Conservation (phyloP, 2,888 invertebrate species). For the Synergus gifuensis region DNA sequence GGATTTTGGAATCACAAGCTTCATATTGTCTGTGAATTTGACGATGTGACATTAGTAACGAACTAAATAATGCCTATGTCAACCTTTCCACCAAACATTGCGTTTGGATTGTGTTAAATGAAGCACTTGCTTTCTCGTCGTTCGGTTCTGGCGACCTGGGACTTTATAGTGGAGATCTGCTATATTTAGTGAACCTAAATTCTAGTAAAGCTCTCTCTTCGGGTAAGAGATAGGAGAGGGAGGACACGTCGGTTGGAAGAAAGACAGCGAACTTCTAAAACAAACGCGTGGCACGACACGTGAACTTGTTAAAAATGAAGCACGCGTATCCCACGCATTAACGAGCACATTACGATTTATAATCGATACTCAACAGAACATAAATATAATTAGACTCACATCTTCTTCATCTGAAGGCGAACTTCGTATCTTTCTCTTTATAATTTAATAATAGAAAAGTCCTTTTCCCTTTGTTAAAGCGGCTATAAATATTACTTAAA, state of each 20-base stretch:
- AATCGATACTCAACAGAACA: neutral
- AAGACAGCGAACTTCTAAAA: slow-evolving; percentile 15
- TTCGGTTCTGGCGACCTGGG: slow-evolving; percentile 62
- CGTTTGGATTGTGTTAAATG: slow-evolving; percentile 37
- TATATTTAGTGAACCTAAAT: slow-evolving; percentile 75
- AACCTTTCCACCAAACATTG: slow-evolving; percentile 15
- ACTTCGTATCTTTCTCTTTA: neutral
- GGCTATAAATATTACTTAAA: neutral
- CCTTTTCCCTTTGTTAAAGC: neutral
- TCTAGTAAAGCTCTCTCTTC: slow-evolving; percentile 53
- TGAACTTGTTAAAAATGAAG: slow-evolving; percentile 5
- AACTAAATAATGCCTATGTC: slow-evolving; percentile 14
- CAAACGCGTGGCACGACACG: neutral
- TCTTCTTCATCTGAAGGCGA: neutral
- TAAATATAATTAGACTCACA: slow-evolving; percentile 1
- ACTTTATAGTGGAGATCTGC: slow-evolving; percentile 70
- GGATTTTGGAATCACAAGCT: neutral
- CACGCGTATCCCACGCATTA: neutral
- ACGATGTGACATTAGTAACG: neutral
- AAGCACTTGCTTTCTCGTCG: slow-evolving; percentile 47
- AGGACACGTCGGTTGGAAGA: slow-evolving; percentile 17
- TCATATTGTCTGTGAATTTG: neutral
- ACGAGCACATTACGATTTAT: neutral
- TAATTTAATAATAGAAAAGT: neutral
- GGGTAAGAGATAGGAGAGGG: neutral